phyloP scores from a whole-genome alignment of 2,113 vertebrate species.

The Melozone crissalis region DNA sequence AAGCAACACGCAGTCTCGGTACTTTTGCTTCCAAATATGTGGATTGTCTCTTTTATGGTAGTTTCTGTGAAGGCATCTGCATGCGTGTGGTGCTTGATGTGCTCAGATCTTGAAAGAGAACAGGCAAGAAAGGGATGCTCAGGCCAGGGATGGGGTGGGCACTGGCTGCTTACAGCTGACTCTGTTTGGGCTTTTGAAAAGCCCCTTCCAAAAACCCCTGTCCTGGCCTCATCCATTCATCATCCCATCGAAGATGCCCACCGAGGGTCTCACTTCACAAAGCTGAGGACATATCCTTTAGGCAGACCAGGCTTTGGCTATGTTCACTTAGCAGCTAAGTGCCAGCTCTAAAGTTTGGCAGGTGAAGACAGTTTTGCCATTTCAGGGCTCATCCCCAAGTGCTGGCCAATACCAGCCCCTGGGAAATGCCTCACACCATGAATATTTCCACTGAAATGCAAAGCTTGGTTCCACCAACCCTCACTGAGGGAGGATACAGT shows the following conservation, averaged over 20 bases:
- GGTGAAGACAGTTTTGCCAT: not conserved
- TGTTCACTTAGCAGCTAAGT: not conserved
- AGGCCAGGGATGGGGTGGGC: not conserved
- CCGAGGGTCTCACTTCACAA: fast-evolving
- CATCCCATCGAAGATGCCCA: not conserved
- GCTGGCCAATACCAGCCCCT: fast-evolving
- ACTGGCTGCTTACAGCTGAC: slow-evolving; percentile 1
- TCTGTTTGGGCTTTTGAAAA: not conserved
- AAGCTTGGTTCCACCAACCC: not conserved
- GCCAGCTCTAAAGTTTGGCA: not conserved
- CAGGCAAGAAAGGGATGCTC: not conserved
- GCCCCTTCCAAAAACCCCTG: not conserved
- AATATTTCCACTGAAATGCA: not conserved
- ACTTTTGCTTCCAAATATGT: slow-evolving; percentile 63
- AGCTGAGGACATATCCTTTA: not conserved
- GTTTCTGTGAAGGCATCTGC: not conserved
- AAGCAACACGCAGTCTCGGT: slow-evolving; percentile 24
- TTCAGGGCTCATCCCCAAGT: not conserved
- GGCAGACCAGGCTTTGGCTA: not conserved
- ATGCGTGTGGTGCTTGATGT: not conserved
- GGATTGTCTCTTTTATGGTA: slow-evolving; percentile 37
- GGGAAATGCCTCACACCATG: not conserved
- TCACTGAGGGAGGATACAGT: not conserved
- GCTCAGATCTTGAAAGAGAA: not conserved
- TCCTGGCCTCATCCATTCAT: not conserved